Evolutionary conservation across 2,113 vertebrate species (phyloP).

Genomic region (Sardina pilchardus): DNA sequence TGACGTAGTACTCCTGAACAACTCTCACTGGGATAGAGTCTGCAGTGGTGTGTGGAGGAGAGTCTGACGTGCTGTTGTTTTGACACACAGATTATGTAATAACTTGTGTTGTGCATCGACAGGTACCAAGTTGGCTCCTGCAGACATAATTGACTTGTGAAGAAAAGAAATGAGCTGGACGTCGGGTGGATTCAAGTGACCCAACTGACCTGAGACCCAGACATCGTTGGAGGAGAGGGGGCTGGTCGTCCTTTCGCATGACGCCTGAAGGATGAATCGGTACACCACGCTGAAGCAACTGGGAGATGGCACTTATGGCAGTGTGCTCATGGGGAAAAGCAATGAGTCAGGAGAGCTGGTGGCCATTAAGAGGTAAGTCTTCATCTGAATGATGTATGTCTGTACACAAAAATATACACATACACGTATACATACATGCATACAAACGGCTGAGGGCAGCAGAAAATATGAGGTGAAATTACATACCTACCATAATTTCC

Average conservation of each 20-base stretch:
- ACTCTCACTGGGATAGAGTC: conserved; percentile 1
- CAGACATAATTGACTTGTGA: not conserved
- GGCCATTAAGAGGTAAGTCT: conserved; percentile 90
- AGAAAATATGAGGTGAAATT: too few species aligned
- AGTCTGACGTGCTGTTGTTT: not conserved
- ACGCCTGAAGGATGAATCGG: conserved; percentile 83
- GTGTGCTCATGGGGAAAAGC: conserved; percentile 93
- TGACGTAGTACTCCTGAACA: not conserved
- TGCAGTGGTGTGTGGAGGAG: not conserved
- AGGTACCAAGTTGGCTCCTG: not conserved
- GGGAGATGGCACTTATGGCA: conserved; percentile 95
- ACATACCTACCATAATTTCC: too few species aligned
- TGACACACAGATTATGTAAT: not conserved
- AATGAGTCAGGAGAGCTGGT: conserved; percentile 95
- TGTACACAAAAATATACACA: too few species aligned
- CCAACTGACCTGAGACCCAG: not conserved
- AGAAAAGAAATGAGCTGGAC: not conserved
- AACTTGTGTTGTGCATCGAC: not conserved
- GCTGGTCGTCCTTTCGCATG: not conserved
- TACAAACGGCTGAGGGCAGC: too few species aligned
- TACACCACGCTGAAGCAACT: conserved; percentile 92
- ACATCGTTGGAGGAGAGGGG: not conserved
- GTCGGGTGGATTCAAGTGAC: not conserved
- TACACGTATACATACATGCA: too few species aligned
- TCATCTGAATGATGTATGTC: not conserved